Evolutionary conservation across 1,140 invertebrate species (phyloP), one percentile per base, ranked within the genome.

Genomic region (Sminthurinus signatus): DNA sequence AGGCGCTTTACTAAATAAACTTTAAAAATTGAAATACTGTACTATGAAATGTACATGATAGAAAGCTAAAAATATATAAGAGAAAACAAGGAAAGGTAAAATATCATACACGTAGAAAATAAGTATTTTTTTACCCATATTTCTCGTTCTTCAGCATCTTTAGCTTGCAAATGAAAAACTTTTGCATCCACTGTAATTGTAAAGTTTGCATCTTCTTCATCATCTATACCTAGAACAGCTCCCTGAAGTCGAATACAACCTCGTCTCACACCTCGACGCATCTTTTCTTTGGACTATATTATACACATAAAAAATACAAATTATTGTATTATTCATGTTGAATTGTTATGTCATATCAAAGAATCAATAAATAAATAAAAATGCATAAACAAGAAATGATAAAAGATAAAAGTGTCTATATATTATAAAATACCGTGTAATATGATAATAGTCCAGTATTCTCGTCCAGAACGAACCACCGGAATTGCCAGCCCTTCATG

Each of bases 201-300:
- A 79, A 99, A 99, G 10, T 95, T 98, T 71, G 93, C 94, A 75
- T 98, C 94, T 78, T 99, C 96, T 79, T 97, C 94, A 78, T 97
- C 94, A 77, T 99, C 96, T 73, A 99, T 99, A 25, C 96, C 96
- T 74, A 99, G 93, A 23, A 98, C 86, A 4, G 96, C 96, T 60
- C 93, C 93, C 78, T 91, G 86, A 12, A 94, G 80, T 19, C 92
- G 80, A 3, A 99, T 95, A 80, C 96, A 98, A 29, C 96, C 96
- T 67, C 96, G 82, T 64, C 96, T 82, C 28, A 95, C 91, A 5
- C 96, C 95, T 68, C 93, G 84, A 76, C 93, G 91, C 94, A 99
- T 98, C 79, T 99, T 99, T 74, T 99, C 96, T 77, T 96, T 94
- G 31, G 93, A 96, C 92, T 96, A n/a, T n/a, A n/a, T n/a, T n/a